Evolutionary conservation across 2,113 vertebrate species (phyloP).

Genomic region (Marmota monax): DNA sequence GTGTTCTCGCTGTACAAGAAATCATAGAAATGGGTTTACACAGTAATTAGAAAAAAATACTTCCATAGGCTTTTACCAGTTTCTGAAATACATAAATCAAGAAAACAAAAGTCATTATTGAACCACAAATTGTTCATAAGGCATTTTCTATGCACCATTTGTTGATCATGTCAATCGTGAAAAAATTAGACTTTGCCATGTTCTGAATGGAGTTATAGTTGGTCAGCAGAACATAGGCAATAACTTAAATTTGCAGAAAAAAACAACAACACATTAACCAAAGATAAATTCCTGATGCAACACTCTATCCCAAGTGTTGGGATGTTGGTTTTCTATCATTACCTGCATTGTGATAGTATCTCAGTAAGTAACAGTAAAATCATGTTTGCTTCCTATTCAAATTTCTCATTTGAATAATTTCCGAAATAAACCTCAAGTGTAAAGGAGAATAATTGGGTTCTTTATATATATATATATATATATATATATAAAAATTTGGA

Average conservation of each 20-base stretch:
- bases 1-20: constrained; percentile 63
- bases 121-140: background rate
- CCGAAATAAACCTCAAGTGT: background rate
- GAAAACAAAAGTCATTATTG: constrained; percentile 12
- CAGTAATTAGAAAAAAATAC: constrained; percentile 15
- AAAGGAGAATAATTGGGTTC: background rate
- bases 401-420: background rate
- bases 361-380: background rate
- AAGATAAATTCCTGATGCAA: background rate
- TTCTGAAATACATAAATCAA: constrained; percentile 36
- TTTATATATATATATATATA: background rate
- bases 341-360: accelerated
- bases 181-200: background rate
- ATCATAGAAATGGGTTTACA: constrained; percentile 57
- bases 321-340: accelerated
- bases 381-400: background rate
- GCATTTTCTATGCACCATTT: background rate
- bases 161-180: background rate
- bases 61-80: constrained; percentile 12
- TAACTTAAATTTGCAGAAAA: background rate
- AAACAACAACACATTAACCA: background rate
- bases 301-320: background rate
- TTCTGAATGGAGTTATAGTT: background rate
- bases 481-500: background rate
- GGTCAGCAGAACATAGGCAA: background rate